phyloP scores from a whole-genome alignment of 1,140 invertebrate genomes.

The Lepidurus arcticus region DNA sequence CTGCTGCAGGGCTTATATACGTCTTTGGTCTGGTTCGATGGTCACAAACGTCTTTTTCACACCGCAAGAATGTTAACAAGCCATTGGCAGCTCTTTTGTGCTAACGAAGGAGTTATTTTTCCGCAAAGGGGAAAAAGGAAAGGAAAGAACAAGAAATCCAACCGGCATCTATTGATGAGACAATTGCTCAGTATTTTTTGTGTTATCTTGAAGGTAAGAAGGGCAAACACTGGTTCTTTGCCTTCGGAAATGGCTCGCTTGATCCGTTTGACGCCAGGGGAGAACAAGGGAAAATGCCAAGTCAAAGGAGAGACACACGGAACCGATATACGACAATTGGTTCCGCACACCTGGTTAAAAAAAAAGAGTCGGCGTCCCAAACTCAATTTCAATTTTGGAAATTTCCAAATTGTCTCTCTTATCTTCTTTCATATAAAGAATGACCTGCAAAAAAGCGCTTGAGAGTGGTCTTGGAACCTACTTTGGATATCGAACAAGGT shows the following conservation, averaged over 20 bases:
- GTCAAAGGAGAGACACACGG: background rate
- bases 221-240: too few species aligned
- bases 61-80: background rate
- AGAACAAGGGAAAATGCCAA: background rate
- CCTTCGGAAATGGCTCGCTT: too few species aligned
- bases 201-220: background rate
- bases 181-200: background rate
- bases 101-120: background rate
- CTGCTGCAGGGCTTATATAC: too few species aligned
- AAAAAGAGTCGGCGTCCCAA: background rate
- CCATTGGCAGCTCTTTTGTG: background rate
- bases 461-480: background rate
- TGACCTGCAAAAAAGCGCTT: background rate
- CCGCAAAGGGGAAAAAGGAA: background rate
- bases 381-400: conserved; percentile 8
- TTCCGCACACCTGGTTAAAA: conserved; percentile 15
- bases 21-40: background rate
- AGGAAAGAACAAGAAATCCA: background rate
- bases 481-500: conserved; percentile 10
- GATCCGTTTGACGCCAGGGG: too few species aligned
- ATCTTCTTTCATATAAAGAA: background rate
- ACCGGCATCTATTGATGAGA: too few species aligned
- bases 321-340: conserved; percentile 5
- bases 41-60: conserved; percentile 5
- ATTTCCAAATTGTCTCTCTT: background rate